Evolutionary conservation across 2,113 vertebrate species (phyloP), one percentile per base, ranked within the genome.

Genomic region (Camelus bactrianus): DNA sequence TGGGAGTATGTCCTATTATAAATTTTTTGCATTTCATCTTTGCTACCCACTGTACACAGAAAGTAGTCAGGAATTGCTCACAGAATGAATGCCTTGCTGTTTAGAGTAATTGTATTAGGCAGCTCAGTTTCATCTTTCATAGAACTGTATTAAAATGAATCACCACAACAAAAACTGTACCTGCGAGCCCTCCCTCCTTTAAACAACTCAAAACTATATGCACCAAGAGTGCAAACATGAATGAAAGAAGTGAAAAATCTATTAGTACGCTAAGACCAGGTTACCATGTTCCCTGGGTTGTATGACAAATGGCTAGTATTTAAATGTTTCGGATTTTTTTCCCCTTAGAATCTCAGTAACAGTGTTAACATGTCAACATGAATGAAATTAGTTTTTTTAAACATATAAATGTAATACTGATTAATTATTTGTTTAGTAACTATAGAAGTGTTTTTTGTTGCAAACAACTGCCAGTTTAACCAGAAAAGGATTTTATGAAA

Each of bases 11-110:
- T 48, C 20, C 32, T 60, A n/a, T 48, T 85, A 94, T 91, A 95
- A 54, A 95, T 48, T 96, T 76, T 83, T n/a, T 85, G 30, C 6
- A 76, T 92, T 96, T 93, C 28, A 48, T 88, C 35, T 93, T 52
- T 89, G 16, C 77, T 93, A 19, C 16, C n/a, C 8, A 52, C 26
- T 54, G 32, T 62, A 54, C 9, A 22, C 28, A 95, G 70, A 46
- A 79, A 93, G 24, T 52, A 13, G 15, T 82, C 16, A 75, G 24
- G 48, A 93, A 87, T 54, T 96, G 3, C 35, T 81, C n/a, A 58
- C 9, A 77, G 52, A 90, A 72, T 54, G 9, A 80, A 77, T 56
- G 48, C 14, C 73, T 75, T 65, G 15, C 28, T 91, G 7, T 56
- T 93, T 88, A 67, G 75, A 73, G 19, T 82, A 46, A 77, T 58